Evolutionary conservation across 2,797 vertebrate species (phyloP), one percentile per base, ranked within the genome.

Genomic region (Rhinichthys osculus): DNA sequence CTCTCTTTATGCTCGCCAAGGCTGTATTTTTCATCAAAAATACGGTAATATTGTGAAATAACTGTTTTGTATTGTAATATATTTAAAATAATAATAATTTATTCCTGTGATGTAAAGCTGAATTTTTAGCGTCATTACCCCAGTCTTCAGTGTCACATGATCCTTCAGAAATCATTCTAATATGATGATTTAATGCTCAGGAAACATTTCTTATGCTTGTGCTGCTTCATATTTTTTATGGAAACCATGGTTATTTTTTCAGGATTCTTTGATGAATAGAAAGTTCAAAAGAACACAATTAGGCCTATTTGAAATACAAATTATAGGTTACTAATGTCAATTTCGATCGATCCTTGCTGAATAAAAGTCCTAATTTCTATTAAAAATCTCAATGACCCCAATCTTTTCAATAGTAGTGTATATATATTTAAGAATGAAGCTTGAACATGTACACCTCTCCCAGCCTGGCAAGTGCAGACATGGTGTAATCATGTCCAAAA

Each of bases 401-500:
- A 74, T 33, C 7, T 13, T 73, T 72, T 47, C n/a, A 72, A 47
- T 2, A 72, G n/a, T 17, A 42, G 11, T 44, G 33, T 47, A 14
- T 64, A 64, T 47, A 14, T 64, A 64, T 30, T 30, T 64, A 16
- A 64, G 5, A 14, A 14, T 13, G 11, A 30, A 64, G 59, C 27
- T 30, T 30, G 19, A 62, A 27, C 27, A 5, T 54, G 54, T 57
- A 38, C 52, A 73, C 79, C 77, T 52, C 79, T 81, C 85, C 78
- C 64, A 81, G 80, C 81, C 78, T 79, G 71, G 47, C 82, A 70
- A 87, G 85, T 87, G 72, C 85, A 90, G 87, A 87, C 87, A 86
- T 78, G 86, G 85, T 57, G 76, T 79, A 81, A 83, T 81, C 72
- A 69, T 86, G 78, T 71, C 70, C 40, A 57, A 9, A 78, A 54